Percentiles rank a stretch among this genome's conserved stretches.
phyloP scores from a whole-genome alignment of 2,113 vertebrate species.

The Otis tarda region DNA sequence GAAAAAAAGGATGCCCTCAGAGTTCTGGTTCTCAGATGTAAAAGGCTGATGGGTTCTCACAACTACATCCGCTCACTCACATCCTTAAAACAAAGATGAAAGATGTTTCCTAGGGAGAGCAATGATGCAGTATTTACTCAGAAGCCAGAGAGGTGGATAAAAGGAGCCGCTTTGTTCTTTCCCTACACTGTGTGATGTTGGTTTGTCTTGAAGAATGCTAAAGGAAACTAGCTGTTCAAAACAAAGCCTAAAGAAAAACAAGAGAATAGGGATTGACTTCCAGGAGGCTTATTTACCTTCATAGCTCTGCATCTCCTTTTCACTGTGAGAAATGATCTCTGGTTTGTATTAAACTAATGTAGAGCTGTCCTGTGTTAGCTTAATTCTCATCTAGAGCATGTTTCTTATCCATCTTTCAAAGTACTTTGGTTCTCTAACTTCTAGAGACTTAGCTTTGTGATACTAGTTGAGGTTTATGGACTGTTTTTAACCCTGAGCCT shows the following conservation, averaged over 20 bases:
- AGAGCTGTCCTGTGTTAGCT: not conserved
- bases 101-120: not conserved
- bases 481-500: not conserved
- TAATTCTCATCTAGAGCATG: not conserved
- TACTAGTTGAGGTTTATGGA: not conserved
- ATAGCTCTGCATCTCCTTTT: not conserved
- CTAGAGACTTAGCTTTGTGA: not conserved
- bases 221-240: not conserved
- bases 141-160: constrained; percentile 7
- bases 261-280: not conserved
- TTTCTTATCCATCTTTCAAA: not conserved
- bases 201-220: constrained; percentile 13
- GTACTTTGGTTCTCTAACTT: not conserved
- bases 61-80: not conserved
- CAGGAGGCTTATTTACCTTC: not conserved
- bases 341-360: not conserved
- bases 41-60: not conserved
- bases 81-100: constrained; percentile 17
- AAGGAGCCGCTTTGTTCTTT: constrained; percentile 8
- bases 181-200: not conserved
- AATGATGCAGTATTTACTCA: constrained; percentile 42
- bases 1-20: not conserved
- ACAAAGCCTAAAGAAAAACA: not conserved
- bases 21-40: not conserved
- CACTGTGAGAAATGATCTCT: not conserved